phyloP scores from a whole-genome alignment of 53 echinoderm and acorn worm genomes.

The Astropecten irregularis region DNA sequence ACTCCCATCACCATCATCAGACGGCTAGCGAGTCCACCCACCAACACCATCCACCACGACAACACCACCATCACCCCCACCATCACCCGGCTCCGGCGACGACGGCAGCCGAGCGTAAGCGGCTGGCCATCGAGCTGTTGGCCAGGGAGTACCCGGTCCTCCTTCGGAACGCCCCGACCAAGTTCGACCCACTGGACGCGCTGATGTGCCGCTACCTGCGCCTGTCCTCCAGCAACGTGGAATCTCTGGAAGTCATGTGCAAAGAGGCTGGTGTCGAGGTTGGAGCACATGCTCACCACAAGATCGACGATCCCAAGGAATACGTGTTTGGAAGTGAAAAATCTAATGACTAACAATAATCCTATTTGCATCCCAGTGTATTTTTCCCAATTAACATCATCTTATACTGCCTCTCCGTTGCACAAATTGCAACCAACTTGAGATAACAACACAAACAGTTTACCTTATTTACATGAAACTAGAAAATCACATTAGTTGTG shows the following conservation, averaged over 20 bases:
- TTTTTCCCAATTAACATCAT: too few species aligned
- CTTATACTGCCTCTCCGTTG: too few species aligned
- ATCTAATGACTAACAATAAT: too few species aligned
- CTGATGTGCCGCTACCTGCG: constrained; percentile 60
- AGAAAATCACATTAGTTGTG: too few species aligned
- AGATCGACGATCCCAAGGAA: constrained; percentile 68
- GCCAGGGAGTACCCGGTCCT: constrained; percentile 38
- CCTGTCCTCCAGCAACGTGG: constrained; percentile 56
- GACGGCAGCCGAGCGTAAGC: constrained; percentile 47
- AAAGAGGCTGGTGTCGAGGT: constrained; percentile 76
- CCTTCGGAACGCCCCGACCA: constrained; percentile 34
- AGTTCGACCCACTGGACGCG: constrained; percentile 35
- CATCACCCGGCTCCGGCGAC: neutral
- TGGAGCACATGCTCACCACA: constrained; percentile 82
- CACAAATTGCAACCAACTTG: too few species aligned
- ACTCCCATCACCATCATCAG: neutral
- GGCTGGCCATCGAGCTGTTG: constrained; percentile 43
- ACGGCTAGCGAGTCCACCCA: neutral
- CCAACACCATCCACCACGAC: neutral
- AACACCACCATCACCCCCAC: neutral
- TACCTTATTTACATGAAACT: too few species aligned
- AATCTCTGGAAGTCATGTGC: constrained; percentile 69
- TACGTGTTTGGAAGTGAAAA: constrained; percentile 69
- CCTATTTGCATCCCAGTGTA: too few species aligned
- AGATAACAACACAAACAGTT: too few species aligned